phyloP scores from a whole-genome alignment of 2,797 vertebrate genomes.

The Florisuga fusca region DNA sequence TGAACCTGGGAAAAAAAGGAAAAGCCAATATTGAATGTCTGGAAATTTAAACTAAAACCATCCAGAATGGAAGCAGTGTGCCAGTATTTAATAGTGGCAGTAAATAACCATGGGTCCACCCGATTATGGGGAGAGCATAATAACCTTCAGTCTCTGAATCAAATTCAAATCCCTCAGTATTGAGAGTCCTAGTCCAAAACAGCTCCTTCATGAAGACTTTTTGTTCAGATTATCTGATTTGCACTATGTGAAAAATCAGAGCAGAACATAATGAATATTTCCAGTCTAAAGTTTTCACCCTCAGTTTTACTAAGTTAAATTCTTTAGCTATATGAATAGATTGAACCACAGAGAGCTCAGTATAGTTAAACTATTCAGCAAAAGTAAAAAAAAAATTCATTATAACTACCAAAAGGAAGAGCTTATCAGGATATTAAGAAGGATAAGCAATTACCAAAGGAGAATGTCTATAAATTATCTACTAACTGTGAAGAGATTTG shows the following conservation, averaged over 20 bases:
- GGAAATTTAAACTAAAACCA: background rate
- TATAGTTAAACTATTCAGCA: background rate
- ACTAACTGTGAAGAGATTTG: background rate
- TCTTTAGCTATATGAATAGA: background rate
- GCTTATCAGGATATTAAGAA: background rate
- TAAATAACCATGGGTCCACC: background rate
- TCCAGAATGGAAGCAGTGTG: background rate
- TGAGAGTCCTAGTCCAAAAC: background rate
- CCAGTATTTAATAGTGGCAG: background rate
- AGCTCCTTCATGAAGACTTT: background rate
- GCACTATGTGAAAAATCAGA: background rate
- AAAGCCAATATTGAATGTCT: background rate
- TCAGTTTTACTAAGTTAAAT: background rate
- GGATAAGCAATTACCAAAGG: background rate
- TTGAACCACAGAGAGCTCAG: background rate
- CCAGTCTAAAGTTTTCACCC: background rate
- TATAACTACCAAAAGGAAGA: background rate
- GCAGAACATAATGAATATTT: background rate
- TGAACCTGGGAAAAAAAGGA: background rate
- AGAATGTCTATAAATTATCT: background rate
- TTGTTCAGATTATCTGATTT: background rate
- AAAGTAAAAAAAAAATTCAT: background rate
- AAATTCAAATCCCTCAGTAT: background rate
- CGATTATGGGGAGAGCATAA: background rate
- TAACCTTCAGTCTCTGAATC: background rate